Conservation (phyloP, 2,797 vertebrate genomes). For the Eleutherodactylus coqui region DNA sequence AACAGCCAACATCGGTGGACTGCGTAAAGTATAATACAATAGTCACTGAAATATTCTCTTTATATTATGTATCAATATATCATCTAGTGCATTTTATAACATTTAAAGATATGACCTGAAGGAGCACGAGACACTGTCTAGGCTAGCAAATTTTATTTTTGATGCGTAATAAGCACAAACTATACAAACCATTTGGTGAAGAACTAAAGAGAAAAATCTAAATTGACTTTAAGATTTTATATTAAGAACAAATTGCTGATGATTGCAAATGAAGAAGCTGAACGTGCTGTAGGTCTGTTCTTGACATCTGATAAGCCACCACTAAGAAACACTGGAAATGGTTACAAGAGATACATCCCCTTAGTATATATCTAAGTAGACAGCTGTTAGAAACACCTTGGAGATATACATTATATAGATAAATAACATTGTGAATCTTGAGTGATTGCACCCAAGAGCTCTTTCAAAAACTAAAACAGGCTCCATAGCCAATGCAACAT, state of each 20-base stretch:
- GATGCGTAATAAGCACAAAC: not conserved
- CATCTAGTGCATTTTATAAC: not conserved
- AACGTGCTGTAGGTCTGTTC: not conserved
- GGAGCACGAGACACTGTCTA: not conserved
- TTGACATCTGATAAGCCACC: constrained; percentile 15
- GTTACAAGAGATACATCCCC: constrained; percentile 17
- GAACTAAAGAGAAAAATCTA: not conserved
- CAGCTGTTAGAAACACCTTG: constrained; percentile 44
- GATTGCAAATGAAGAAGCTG: not conserved
- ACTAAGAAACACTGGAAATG: not conserved
- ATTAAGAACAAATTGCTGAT: not conserved
- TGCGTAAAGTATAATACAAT: not conserved
- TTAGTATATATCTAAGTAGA: constrained; percentile 40
- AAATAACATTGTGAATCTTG: constrained; percentile 50
- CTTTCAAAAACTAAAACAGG: constrained; percentile 45
- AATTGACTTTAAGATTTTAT: not conserved
- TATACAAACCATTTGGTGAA: not conserved
- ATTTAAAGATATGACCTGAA: not conserved
- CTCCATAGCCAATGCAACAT: constrained; percentile 46
- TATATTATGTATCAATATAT: not conserved
- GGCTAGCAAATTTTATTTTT: not conserved
- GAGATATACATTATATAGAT: constrained; percentile 53
- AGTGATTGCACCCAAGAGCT: constrained; percentile 51
- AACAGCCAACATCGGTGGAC: not conserved
- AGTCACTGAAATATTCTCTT: not conserved